These are phyloP conservation scores for Riptortus pedestris DNA, from an alignment of 1,140 invertebrate species.

Conservation along the genomic window DNA sequence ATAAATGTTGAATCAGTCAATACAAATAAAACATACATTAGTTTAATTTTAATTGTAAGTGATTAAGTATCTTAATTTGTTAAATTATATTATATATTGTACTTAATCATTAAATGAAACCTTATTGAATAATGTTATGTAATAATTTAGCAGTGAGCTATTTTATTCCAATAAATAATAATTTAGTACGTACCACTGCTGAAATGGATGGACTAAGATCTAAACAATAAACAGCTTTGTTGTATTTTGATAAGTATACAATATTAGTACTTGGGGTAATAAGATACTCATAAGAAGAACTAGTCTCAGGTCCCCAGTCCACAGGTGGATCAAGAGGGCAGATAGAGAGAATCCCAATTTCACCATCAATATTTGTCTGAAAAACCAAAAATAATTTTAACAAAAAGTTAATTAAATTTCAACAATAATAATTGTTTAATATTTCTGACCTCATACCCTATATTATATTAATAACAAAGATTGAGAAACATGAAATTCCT, in stretches of 20 bases:
- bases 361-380: conserved; percentile 40
- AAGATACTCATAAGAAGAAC: conserved; percentile 44
- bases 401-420: background rate
- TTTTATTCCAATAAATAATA: too few species aligned
- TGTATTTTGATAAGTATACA: conserved; percentile 36
- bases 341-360: conserved; percentile 54
- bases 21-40: too few species aligned
- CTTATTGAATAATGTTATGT: too few species aligned
- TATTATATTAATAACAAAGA: too few species aligned
- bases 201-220: conserved; percentile 71
- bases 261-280: conserved; percentile 31
- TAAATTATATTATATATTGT: too few species aligned
- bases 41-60: too few species aligned
- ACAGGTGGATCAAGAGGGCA: conserved; percentile 44
- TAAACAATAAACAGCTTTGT: conserved; percentile 48
- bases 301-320: conserved; percentile 43
- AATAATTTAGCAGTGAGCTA: too few species aligned
- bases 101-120: too few species aligned
- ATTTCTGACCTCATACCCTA: too few species aligned
- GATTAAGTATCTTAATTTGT: too few species aligned
- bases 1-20: too few species aligned
- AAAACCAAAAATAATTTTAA: conserved; percentile 17
- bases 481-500: too few species aligned
- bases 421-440: conserved; percentile 3
- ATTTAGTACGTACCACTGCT: conserved; percentile 45